A percentile compares a stretch with the other conserved stretches of the same genome.
These are phyloP conservation scores for Callosobruchus maculatus DNA, from an alignment of 2,888 invertebrate genomes.

Conservation along the genomic window DNA sequence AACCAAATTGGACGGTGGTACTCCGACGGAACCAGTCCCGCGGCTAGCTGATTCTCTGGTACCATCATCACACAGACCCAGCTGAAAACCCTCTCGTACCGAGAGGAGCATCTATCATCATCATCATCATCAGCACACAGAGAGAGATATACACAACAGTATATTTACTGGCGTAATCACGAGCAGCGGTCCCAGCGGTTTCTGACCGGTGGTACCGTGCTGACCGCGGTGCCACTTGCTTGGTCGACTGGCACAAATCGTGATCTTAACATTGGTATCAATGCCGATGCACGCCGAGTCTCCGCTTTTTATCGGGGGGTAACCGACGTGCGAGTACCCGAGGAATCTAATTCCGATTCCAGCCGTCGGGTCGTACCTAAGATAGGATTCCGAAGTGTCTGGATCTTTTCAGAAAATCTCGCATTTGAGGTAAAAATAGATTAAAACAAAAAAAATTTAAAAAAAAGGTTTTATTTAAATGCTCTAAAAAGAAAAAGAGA, in stretches of 20 bases:
- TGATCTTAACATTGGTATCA: constrained; percentile 31
- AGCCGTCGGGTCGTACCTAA: neutral
- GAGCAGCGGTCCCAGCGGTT: constrained; percentile 18
- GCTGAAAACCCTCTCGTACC: constrained; percentile 28
- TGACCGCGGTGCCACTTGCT: neutral
- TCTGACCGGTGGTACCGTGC: neutral
- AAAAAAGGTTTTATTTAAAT: too few species aligned
- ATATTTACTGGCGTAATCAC: constrained; percentile 41
- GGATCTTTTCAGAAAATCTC: too few species aligned
- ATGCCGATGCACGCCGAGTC: constrained; percentile 16
- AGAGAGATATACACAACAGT: constrained; percentile 5
- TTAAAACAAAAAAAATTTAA: too few species aligned
- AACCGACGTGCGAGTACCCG: neutral
- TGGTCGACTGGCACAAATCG: constrained; percentile 25
- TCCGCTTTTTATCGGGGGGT: neutral
- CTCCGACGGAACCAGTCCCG: constrained; percentile 30
- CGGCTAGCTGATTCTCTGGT: constrained; percentile 16
- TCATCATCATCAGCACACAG: constrained; percentile 29
- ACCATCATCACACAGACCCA: constrained; percentile 13
- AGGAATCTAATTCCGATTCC: neutral
- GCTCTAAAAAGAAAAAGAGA: too few species aligned
- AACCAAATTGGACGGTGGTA: constrained; percentile 36
- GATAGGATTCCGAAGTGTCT: neutral
- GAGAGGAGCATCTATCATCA: constrained; percentile 36
- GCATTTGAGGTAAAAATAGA: too few species aligned